Percentiles rank a stretch among this genome's conserved stretches.
Conservation (phyloP, 1,140 invertebrate genomes). For the Bicyclus anynana region DNA sequence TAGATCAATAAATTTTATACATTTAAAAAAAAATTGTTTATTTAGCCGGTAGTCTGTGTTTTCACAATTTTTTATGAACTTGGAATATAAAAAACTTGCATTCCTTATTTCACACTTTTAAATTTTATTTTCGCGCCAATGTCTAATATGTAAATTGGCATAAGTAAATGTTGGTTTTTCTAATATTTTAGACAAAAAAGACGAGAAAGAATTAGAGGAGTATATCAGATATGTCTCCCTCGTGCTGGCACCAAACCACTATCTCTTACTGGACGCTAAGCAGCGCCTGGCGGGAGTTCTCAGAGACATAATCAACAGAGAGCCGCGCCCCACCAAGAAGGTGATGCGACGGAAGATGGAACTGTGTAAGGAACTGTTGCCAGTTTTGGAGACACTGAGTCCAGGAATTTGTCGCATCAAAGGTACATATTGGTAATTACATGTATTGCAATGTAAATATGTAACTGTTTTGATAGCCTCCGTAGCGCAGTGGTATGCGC, state of each 20-base stretch:
- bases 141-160: too few species aligned
- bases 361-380: constrained; percentile 81
- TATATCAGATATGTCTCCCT: constrained; percentile 78
- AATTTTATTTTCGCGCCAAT: constrained; percentile 7
- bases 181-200: constrained; percentile 56
- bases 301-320: constrained; percentile 74
- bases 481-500: too few species aligned
- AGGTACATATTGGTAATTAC: constrained; percentile 75
- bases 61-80: too few species aligned
- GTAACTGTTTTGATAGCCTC: too few species aligned
- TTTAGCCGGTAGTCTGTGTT: too few species aligned
- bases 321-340: constrained; percentile 75
- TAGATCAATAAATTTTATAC: too few species aligned
- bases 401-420: constrained; percentile 85
- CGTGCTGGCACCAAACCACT: constrained; percentile 81
- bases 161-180: too few species aligned
- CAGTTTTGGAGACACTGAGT: constrained; percentile 81
- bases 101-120: too few species aligned
- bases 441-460: too few species aligned
- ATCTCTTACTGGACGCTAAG: constrained; percentile 81
- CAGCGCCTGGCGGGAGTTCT: constrained; percentile 81
- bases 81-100: too few species aligned
- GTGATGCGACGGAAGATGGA: constrained; percentile 80
- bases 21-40: too few species aligned
- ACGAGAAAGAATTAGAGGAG: constrained; percentile 77